Evolutionary conservation across 2,113 vertebrate species (phyloP).

Genomic region (Ceyx melanurus): DNA sequence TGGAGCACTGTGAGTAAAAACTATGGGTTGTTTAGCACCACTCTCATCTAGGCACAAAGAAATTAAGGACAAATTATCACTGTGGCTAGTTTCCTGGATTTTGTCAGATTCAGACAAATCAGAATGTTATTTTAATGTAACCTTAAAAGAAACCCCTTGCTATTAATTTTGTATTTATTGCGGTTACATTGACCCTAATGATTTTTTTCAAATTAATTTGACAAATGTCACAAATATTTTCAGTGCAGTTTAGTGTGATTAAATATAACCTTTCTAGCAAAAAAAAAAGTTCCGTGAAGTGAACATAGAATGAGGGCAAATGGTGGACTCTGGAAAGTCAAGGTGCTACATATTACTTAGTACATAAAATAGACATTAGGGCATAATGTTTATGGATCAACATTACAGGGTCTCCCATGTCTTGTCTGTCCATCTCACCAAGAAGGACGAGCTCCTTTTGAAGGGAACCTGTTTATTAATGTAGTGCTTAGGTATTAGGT

Average conservation of each 20-base stretch:
- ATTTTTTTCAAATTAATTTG: slow-evolving; percentile 46
- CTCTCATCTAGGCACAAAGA: neutral
- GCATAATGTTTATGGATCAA: neutral
- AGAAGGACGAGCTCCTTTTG: neutral
- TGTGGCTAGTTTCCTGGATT: slow-evolving; percentile 29
- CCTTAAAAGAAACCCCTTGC: slow-evolving; percentile 12
- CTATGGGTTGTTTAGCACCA: neutral
- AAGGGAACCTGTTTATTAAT: neutral
- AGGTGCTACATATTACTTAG: neutral
- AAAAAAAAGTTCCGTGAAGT: neutral
- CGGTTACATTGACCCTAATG: slow-evolving; percentile 34
- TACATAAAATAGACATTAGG: neutral
- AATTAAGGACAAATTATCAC: slow-evolving; percentile 4
- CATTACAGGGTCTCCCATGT: neutral
- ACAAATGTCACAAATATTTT: slow-evolving; percentile 65
- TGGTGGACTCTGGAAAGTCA: neutral
- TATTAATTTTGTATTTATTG: slow-evolving; percentile 63
- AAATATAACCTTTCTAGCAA: slow-evolving; percentile 20
- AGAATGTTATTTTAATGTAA: slow-evolving; percentile 46
- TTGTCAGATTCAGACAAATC: slow-evolving; percentile 49
- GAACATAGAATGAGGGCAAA: neutral
- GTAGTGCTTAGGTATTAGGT: neutral
- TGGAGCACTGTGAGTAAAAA: neutral
- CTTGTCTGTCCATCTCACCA: neutral
- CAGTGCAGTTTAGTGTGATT: slow-evolving; percentile 20